A percentile compares a stretch with the other conserved stretches of the same genome.
Evolutionary conservation across 1,140 invertebrate genomes (phyloP).

Genomic region (Armadillidium nasatum): DNA sequence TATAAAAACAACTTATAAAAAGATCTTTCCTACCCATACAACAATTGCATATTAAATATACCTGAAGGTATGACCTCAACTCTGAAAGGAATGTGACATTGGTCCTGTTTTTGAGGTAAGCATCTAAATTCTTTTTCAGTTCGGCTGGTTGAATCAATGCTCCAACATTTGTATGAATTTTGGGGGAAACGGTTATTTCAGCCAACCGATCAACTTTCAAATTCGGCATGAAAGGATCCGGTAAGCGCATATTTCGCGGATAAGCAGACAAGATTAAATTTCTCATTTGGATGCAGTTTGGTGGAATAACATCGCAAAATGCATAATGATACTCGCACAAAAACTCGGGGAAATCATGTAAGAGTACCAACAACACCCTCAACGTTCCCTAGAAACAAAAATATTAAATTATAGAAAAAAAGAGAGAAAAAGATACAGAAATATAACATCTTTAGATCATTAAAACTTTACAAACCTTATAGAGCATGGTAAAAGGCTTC

Average conservation of each 20-base stretch:
- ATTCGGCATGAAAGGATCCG: constrained; percentile 96
- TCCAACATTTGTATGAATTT: constrained; percentile 83
- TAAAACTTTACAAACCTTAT: constrained; percentile 58
- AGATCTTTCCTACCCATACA: no score
- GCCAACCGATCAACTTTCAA: constrained; percentile 91
- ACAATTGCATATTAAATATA: no score
- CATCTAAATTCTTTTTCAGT: constrained; percentile 92
- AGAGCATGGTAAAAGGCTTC: constrained; percentile 84
- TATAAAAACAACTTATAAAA: no score
- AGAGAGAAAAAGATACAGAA: neutral
- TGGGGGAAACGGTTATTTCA: constrained; percentile 74
- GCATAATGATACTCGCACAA: constrained; percentile 98
- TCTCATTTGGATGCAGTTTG: constrained; percentile 96
- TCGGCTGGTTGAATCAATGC: constrained; percentile 76
- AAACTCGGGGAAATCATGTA: constrained; percentile 99
- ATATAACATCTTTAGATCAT: neutral
- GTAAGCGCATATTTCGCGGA: constrained; percentile 93
- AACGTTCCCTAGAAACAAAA: constrained; percentile 70
- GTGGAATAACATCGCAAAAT: constrained; percentile 98
- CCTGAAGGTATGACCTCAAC: constrained; percentile 80
- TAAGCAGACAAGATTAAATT: constrained; percentile 97
- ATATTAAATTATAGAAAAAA: neutral
- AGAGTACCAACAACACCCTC: constrained; percentile 85
- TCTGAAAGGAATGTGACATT: constrained; percentile 94
- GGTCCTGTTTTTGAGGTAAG: constrained; percentile 87